Evolutionary conservation across 2,797 vertebrate genomes (phyloP), one percentile per base, ranked within the genome.

Genomic region (Myotis daubentonii): DNA sequence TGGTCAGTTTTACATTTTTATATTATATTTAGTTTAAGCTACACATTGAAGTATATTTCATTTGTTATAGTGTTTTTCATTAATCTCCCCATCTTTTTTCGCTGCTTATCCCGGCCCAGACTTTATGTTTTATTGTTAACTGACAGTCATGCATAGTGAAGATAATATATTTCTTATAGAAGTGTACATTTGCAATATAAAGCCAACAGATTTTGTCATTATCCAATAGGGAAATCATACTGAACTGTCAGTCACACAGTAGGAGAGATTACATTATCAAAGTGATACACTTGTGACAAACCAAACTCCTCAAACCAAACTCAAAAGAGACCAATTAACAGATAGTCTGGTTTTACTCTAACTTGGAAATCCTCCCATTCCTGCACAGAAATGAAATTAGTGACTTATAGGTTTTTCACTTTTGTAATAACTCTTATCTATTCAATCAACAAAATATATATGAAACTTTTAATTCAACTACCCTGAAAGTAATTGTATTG

Each of bases 201-300:
- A 97, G 72, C 60, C 91, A 87, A 87, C 71, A 91, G 25, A 82
- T 94, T 95, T 95, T 95, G 84, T 91, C 97, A 94, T 51, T 87
- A 71, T 55, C 89, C 92, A 97, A 53, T 0, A 71, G 53, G 91
- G 72, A 97, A 97, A 92, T 41, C 4, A 97, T 17, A 70, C 23
- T 47, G 85, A 22, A 76, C 55, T 80, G 66, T 97, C 96, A 91
- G 60, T 89, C 82, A 96, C 0, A 0, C 0, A 87, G 20, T 5
- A 22, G 47, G 19, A 0, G 3, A 95, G 33, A 89, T 89, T 65
- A 10, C 41, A 94, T 36, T 93, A 95, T 36, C 85, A 49, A 96
- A 92, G 72, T 0, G 0, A 91, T 28, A 93, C 2, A 93, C 9
- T 13, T 95, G 70, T 57, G 57, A 75, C 20, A 91, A 87, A 83